These are phyloP conservation scores for Archegozetes longisetosus DNA, from an alignment of 1,140 invertebrate genomes.

Conservation along the genomic window DNA sequence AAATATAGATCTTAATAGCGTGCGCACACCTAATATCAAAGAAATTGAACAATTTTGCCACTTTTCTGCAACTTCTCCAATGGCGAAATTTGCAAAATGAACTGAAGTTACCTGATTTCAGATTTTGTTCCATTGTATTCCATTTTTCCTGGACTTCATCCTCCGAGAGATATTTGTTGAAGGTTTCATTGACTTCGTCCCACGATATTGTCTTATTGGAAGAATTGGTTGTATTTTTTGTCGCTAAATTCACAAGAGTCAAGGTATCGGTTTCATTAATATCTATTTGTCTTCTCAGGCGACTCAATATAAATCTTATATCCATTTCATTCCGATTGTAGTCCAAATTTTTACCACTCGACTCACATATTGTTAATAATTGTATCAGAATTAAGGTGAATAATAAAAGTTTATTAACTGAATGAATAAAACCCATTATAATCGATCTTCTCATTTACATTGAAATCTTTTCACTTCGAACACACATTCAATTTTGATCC, in stretches of 20 bases:
- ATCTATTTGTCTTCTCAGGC: neutral
- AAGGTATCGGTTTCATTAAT: neutral
- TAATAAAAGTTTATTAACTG: too few relatives aligned
- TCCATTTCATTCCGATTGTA: neutral
- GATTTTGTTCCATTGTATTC: constrained; percentile 16
- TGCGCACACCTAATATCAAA: constrained; percentile 7
- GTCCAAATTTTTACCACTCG: neutral
- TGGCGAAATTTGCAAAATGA: too few relatives aligned
- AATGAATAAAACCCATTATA: too few relatives aligned
- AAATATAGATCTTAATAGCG: constrained; percentile 12
- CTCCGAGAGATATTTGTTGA: constrained; percentile 10
- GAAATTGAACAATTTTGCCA: neutral
- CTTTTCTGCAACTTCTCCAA: too few relatives aligned
- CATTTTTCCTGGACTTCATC: constrained; percentile 16
- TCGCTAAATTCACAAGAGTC: neutral
- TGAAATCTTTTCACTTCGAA: too few relatives aligned
- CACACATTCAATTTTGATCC: too few relatives aligned
- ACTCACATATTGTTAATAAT: neutral
- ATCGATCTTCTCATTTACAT: too few relatives aligned
- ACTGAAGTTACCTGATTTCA: constrained; percentile 18
- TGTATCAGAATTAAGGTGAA: too few relatives aligned
- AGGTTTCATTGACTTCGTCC: constrained; percentile 13
- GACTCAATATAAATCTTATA: neutral
- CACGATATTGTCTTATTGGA: constrained; percentile 11
- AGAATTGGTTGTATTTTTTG: constrained; percentile 1